Conservation (phyloP, 2,888 invertebrate genomes). For the Aethes cnicana region DNA sequence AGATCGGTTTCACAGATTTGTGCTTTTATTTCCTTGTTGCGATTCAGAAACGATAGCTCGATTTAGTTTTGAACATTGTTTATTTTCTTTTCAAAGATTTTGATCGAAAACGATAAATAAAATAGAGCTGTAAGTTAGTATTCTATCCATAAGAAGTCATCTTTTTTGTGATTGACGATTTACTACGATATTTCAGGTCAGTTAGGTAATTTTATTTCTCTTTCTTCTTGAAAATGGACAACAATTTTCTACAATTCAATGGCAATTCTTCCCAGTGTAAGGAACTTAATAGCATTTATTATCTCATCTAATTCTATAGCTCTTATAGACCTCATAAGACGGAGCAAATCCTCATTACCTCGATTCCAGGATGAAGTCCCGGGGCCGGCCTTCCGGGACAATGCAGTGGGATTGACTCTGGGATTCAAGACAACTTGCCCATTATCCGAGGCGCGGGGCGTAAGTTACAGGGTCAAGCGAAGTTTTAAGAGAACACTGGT, state of each 20-base stretch:
- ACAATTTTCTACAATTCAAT: too few species aligned
- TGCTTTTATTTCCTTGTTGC: slow-evolving; percentile 8
- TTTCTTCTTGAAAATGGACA: too few species aligned
- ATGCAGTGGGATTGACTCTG: slow-evolving; percentile 71
- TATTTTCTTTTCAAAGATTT: neutral
- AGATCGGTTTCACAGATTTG: slow-evolving; percentile 13
- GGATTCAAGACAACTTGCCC: slow-evolving; percentile 71
- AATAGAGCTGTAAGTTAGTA: too few species aligned
- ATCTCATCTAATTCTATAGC: neutral
- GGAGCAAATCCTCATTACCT: slow-evolving; percentile 16
- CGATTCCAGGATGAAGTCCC: slow-evolving; percentile 24
- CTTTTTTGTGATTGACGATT: too few species aligned
- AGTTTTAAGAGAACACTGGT: slow-evolving; percentile 18
- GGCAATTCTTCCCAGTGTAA: too few species aligned
- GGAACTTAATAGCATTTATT: neutral
- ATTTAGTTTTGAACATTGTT: neutral
- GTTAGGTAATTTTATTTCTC: too few species aligned
- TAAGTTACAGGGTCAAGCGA: slow-evolving; percentile 28
- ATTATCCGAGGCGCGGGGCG: slow-evolving; percentile 50
- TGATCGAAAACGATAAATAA: too few species aligned
- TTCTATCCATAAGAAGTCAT: too few species aligned
- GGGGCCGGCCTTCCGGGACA: slow-evolving; percentile 47
- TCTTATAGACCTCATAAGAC: slow-evolving; percentile 1
- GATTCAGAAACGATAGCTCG: slow-evolving; percentile 3
- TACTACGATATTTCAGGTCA: too few species aligned